Percentiles rank a stretch among this genome's conserved stretches.
phyloP scores from a whole-genome alignment of 2,888 invertebrate genomes.

The Sceliomorpha sp. region DNA sequence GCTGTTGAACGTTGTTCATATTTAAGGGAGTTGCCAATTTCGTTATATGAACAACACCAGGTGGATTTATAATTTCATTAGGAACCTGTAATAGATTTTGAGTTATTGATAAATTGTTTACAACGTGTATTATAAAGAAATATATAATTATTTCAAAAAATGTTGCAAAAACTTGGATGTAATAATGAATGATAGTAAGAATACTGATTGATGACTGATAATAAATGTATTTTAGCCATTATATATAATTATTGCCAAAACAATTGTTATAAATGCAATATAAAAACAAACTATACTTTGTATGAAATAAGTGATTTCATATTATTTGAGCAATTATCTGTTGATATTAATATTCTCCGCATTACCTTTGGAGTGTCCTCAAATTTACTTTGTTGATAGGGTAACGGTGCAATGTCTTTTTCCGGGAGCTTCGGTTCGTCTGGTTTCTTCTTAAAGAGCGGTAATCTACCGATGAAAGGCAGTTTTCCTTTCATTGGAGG shows the following conservation, averaged over 20 bases:
- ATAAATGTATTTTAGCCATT: no score
- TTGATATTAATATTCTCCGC: conserved; percentile 2
- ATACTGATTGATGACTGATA: no score
- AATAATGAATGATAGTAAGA: no score
- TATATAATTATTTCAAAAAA: no score
- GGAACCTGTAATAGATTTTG: conserved; percentile 62
- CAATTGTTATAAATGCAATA: no score
- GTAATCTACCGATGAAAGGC: conserved; percentile 93
- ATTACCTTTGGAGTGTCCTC: conserved; percentile 75
- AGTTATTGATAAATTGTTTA: conserved; percentile 1
- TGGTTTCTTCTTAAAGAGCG: conserved; percentile 86
- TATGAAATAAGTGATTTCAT: background rate
- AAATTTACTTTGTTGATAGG: conserved; percentile 76
- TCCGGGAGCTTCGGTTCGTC: conserved; percentile 78
- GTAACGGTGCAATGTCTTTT: conserved; percentile 80
- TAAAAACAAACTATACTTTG: background rate
- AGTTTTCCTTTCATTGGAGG: conserved; percentile 84
- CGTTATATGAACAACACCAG: conserved; percentile 77
- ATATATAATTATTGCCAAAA: no score
- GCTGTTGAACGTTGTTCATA: conserved; percentile 24
- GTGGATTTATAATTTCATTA: conserved; percentile 77
- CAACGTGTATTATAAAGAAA: no score
- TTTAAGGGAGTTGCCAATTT: conserved; percentile 73
- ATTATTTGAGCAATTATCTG: conserved; percentile 6
- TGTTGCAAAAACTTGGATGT: no score